Evolutionary conservation across 2,113 vertebrate genomes (phyloP), one percentile per base, ranked within the genome.

Genomic region (Microtus montanus): DNA sequence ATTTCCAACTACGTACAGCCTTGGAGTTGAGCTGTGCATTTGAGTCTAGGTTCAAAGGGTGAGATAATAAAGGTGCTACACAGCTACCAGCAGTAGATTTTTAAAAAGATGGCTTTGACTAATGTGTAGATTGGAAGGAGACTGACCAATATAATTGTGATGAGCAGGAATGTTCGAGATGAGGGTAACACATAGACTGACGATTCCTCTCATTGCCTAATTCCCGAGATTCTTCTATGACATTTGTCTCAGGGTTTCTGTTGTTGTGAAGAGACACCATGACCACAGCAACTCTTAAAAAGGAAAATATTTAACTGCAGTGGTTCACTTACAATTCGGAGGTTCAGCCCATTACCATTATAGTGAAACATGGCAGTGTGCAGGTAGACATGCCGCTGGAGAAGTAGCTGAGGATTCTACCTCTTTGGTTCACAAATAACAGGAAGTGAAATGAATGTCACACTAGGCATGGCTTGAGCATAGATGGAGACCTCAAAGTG

Each of bases 11-110:
- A 22, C 6, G 38, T 44, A 38, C 20, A 66, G 26, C n/a, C 49
- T 41, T 90, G 6, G 63, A 33, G 64, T 68, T 33, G 66, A 41
- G 63, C 52, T 89, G 64, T 77, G 13, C 17, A 64, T 91, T 95
- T 78, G 91, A 87, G 91, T 92, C 68, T 86, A 87, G 88, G 38
- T 95, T 93, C 58, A 94, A 68, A 91, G 73, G 74, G 35, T 70
- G 89, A 90, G 58, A 2, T 30, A 90, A 54, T 41, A 13, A 92
- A 89, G 8, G 20, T n/a, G 35, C n/a, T 24, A 7, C 78, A 38
- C 38, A 73, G 38, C 26, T 86, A 38, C 88, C 80, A 52, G n/a
- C 22, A 82, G 71, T 41, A 66, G n/a, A 66, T 74, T 54, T 58
- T 77, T 63, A 77, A 83, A 92, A 90, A 90, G 74, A 70, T 75